Conservation (phyloP, 2,113 vertebrate genomes). For the Hirundichthys speculiger region DNA sequence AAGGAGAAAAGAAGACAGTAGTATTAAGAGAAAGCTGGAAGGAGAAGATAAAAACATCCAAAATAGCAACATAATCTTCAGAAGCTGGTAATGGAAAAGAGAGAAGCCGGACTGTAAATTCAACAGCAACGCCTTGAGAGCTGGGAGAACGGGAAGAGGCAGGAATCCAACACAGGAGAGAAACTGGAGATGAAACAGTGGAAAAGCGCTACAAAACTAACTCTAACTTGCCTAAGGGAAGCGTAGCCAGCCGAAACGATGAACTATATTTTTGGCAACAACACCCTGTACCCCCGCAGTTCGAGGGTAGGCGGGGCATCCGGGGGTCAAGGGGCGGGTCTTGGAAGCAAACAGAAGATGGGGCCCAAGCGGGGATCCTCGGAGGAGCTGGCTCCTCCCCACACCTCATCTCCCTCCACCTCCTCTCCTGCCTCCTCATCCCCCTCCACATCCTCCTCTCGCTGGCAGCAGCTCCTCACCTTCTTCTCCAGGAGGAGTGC, state of each 20-base stretch:
- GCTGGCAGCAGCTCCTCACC: constrained; percentile 94
- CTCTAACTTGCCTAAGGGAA: constrained; percentile 31
- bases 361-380: constrained; percentile 91
- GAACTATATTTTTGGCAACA: constrained; percentile 99
- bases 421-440: constrained; percentile 83
- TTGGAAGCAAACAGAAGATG: constrained; percentile 88
- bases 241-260: constrained; percentile 75
- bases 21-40: constrained; percentile 1
- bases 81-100: constrained; percentile 29
- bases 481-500: constrained; percentile 94
- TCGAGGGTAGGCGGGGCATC: constrained; percentile 83
- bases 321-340: constrained; percentile 80
- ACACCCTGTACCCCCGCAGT: constrained; percentile 92
- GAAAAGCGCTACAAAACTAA: constrained; percentile 37
- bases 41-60: constrained; percentile 75
- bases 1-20: constrained; percentile 20
- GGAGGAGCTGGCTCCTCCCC: constrained; percentile 85
- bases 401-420: constrained; percentile 68
- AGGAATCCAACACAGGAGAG: constrained; percentile 20
- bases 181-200: constrained; percentile 53
- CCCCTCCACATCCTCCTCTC: constrained; percentile 87
- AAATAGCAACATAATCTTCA: constrained; percentile 23
- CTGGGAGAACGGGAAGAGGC: background rate
- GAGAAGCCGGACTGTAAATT: constrained; percentile 42
- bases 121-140: constrained; percentile 48